A percentile compares a stretch with the other conserved stretches of the same genome.
phyloP scores from a whole-genome alignment of 2,797 vertebrate species.

The Pipistrellus kuhlii region DNA sequence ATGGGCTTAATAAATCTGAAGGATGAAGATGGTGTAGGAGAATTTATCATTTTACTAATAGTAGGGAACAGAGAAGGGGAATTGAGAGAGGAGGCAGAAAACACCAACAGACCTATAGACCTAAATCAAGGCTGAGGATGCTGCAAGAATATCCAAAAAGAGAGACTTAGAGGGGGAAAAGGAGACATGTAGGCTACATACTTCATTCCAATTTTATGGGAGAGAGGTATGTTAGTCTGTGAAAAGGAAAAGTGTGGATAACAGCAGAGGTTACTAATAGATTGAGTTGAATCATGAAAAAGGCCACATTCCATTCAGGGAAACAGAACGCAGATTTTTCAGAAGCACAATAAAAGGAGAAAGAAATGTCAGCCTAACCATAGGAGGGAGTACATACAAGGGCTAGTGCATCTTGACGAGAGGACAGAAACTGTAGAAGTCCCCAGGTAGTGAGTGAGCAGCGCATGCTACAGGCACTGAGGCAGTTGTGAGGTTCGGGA shows the following conservation, averaged over 20 bases:
- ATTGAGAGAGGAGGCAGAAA: conserved; percentile 33
- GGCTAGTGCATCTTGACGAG: neutral
- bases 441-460: neutral
- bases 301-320: conserved; percentile 8
- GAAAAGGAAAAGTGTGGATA: neutral
- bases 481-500: neutral
- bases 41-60: neutral
- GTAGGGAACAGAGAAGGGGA: neutral
- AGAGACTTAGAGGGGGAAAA: neutral
- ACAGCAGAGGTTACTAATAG: neutral
- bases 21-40: neutral
- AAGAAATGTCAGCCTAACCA: neutral
- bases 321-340: conserved; percentile 42
- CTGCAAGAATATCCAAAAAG: neutral
- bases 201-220: neutral
- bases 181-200: neutral
- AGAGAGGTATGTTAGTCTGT: neutral
- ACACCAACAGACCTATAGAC: neutral
- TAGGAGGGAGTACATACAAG: neutral
- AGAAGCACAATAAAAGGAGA: conserved; percentile 29
- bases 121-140: neutral
- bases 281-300: neutral
- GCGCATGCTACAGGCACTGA: neutral
- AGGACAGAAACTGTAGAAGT: neutral
- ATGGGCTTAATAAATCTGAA: neutral